Conservation (phyloP, 2,113 vertebrate genomes). For the Lota lota region DNA sequence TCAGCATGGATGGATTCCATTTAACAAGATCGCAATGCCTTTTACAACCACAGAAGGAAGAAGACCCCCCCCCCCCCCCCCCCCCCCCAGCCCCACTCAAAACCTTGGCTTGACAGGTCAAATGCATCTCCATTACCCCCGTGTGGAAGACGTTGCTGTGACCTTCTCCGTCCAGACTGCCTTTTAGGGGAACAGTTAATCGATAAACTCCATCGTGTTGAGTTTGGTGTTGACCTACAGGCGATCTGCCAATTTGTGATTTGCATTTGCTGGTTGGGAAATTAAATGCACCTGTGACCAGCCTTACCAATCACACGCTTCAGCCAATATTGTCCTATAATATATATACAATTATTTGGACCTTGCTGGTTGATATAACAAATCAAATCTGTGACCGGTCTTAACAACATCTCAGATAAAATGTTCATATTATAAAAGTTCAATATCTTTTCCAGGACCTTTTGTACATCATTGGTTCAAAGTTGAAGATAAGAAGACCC, state of each 20-base stretch:
- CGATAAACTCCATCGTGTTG: slow-evolving; percentile 46
- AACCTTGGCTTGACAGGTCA: slow-evolving; percentile 41
- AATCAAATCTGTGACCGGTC: neutral
- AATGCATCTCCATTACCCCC: slow-evolving; percentile 44
- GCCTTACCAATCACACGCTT: neutral
- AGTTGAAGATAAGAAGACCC: no score
- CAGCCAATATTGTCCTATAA: neutral
- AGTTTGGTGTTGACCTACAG: slow-evolving; percentile 21
- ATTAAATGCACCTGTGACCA: slow-evolving; percentile 7
- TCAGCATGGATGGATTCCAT: no score
- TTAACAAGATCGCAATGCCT: neutral
- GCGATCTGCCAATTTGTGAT: slow-evolving; percentile 21
- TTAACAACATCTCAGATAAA: no score
- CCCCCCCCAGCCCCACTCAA: slow-evolving; percentile 31
- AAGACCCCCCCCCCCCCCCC: slow-evolving; percentile 3
- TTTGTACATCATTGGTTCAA: no score
- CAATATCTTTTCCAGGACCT: no score
- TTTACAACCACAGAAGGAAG: slow-evolving; percentile 14
- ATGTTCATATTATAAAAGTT: no score
- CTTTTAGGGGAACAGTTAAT: slow-evolving; percentile 60
- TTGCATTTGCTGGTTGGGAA: neutral
- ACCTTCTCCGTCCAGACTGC: slow-evolving; percentile 49
- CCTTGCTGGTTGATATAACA: neutral
- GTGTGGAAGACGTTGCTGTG: slow-evolving; percentile 48
- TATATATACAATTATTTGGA: no score